Conservation (phyloP, 2,888 invertebrate species). For the Cerceris ruficornis region DNA sequence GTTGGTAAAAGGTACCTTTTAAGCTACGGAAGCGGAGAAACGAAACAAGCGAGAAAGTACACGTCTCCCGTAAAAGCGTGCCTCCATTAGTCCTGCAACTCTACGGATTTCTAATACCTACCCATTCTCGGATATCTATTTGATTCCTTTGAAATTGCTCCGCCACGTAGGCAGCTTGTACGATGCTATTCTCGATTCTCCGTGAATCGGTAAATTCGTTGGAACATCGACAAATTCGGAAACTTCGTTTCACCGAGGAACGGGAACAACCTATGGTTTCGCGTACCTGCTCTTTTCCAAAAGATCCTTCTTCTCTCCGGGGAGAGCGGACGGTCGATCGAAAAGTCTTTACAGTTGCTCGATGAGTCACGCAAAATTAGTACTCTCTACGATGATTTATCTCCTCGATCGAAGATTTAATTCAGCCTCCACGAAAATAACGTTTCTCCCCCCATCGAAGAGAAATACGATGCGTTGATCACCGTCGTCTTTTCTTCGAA, state of each 20-base stretch:
- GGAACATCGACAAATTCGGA: no score
- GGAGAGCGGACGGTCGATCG: background rate
- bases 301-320: background rate
- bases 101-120: slow-evolving; percentile 37
- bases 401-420: background rate
- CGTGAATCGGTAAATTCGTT: background rate
- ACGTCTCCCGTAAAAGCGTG: slow-evolving; percentile 44
- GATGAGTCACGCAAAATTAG: background rate
- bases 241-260: no score
- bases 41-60: slow-evolving; percentile 18
- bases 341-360: background rate
- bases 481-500: slow-evolving; percentile 1
- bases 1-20: slow-evolving; percentile 46
- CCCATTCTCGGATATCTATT: slow-evolving; percentile 20
- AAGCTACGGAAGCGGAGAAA: slow-evolving; percentile 31
- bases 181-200: background rate
- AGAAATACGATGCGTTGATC: background rate
- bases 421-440: background rate
- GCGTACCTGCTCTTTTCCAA: no score
- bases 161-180: background rate
- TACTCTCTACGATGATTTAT: background rate
- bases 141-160: background rate
- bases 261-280: no score
- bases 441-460: background rate
- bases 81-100: slow-evolving; percentile 52